Evolutionary conservation across 2,113 vertebrate species (phyloP), one percentile per base, ranked within the genome.

Genomic region (Carettochelys insculpta): DNA sequence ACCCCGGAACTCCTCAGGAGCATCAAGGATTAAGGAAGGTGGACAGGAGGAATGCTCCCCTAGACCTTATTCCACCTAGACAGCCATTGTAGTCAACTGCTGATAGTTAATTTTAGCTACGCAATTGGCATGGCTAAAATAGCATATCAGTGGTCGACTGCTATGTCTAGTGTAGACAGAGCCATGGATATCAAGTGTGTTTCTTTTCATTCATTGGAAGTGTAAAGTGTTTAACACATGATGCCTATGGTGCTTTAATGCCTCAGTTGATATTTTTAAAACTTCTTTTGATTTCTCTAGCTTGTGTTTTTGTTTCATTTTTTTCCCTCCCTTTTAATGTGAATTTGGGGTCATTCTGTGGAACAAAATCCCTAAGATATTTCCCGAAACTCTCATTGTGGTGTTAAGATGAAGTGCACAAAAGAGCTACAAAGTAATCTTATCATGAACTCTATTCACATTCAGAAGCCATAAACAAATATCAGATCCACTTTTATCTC

Each of bases 371-470:
- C 96, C 97, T 95, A 97, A 96, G 95, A 94, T 95, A 83, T 95
- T 93, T 93, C 95, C 84, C 93, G 87, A 95, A 94, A 96, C 78
- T 91, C 86, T 92, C 89, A 96, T 94, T 97, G 95, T 98, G 96
- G 92, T 97, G 96, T 98, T 97, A 97, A 97, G 94, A 89, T 94
- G 94, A 92, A 96, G 83, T 83, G 96, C 94, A 96, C 94, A 97
- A 96, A 96, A 87, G 93, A 95, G 82, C 84, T 94, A 96, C 97
- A 96, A 97, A 90, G 90, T 90, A 95, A 97, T 97, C 96, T 94
- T 96, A 97, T 97, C 96, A 96, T 92, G 90, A 92, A 85, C 88
- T 83, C 93, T 93, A 41, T 96, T 96, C 96, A 95, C 91, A 92
- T 92, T 94, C 92, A 88, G 84, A 85, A 96, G 87, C 88, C 75